Evolutionary conservation across 2,113 vertebrate genomes (phyloP).

Genomic region (Formicarius rufipectus): DNA sequence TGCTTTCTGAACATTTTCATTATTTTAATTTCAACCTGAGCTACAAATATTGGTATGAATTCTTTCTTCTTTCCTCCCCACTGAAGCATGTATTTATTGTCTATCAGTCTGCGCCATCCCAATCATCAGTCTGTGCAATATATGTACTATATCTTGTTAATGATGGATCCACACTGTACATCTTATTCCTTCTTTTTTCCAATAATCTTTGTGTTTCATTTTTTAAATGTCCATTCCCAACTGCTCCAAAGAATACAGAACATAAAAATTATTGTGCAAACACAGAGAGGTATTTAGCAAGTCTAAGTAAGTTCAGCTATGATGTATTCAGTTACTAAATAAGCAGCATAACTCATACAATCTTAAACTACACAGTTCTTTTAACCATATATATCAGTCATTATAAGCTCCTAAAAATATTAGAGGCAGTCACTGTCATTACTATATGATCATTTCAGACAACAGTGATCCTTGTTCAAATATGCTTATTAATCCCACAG

Average conservation of each 20-base stretch:
- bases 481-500: not conserved
- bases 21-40: not conserved
- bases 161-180: not conserved
- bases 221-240: not conserved
- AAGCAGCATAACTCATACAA: not conserved
- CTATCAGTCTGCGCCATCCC: not conserved
- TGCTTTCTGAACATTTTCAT: not conserved
- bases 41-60: not conserved
- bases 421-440: not conserved
- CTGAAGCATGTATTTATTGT: not conserved
- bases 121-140: not conserved
- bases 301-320: not conserved
- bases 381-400: not conserved
- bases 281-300: not conserved
- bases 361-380: not conserved
- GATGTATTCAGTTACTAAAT: not conserved
- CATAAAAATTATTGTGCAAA: not conserved
- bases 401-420: not conserved
- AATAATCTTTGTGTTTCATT: not conserved
- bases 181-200: not conserved
- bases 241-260: not conserved
- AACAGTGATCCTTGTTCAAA: not conserved
- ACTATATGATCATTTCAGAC: not conserved
- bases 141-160: not conserved
- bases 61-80: not conserved